Percentiles rank a stretch among this genome's conserved stretches.
Evolutionary conservation across 1,140 invertebrate genomes (phyloP).

Genomic region (Brachionus paranguensis): DNA sequence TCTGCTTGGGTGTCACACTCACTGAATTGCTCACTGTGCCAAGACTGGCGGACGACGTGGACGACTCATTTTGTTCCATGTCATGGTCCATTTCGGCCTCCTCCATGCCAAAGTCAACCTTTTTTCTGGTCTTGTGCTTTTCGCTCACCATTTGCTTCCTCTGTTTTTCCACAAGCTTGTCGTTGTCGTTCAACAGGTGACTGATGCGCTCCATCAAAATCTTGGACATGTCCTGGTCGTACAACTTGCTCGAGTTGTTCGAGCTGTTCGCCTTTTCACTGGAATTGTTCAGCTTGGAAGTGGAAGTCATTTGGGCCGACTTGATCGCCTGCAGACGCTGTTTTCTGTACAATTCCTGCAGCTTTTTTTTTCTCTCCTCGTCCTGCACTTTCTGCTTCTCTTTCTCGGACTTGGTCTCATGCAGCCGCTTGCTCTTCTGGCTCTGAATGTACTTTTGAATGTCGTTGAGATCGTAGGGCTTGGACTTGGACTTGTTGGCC

Average conservation of each 20-base stretch:
- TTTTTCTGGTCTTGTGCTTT: not conserved
- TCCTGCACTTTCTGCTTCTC: slow-evolving; percentile 12
- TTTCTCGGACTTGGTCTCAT: not conserved
- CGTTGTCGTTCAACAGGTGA: slow-evolving; percentile 35
- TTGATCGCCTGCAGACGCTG: slow-evolving; percentile 25
- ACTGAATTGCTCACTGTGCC: not conserved
- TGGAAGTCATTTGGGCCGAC: not conserved
- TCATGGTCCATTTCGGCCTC: not conserved
- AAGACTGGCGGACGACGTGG: not conserved
- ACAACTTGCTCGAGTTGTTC: slow-evolving; percentile 1
- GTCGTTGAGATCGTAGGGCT: slow-evolving; percentile 26
- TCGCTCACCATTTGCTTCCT: not conserved
- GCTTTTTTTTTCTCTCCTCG: slow-evolving; percentile 26
- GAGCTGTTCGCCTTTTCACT: not conserved
- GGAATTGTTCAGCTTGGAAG: not conserved
- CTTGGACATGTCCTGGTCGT: slow-evolving; percentile 35
- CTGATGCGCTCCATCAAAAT: slow-evolving; percentile 23
- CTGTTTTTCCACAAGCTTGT: slow-evolving; percentile 21
- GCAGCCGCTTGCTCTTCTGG: not conserved
- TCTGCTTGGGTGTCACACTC: not conserved
- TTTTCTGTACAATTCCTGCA: slow-evolving; percentile 4
- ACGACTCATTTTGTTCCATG: not conserved
- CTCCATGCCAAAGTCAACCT: not conserved
- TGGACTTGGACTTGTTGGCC: not conserved
- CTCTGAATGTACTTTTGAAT: slow-evolving; percentile 36